These are phyloP conservation scores for Cactoblastis cactorum DNA, from an alignment of 2,888 invertebrate species.

Conservation along the genomic window DNA sequence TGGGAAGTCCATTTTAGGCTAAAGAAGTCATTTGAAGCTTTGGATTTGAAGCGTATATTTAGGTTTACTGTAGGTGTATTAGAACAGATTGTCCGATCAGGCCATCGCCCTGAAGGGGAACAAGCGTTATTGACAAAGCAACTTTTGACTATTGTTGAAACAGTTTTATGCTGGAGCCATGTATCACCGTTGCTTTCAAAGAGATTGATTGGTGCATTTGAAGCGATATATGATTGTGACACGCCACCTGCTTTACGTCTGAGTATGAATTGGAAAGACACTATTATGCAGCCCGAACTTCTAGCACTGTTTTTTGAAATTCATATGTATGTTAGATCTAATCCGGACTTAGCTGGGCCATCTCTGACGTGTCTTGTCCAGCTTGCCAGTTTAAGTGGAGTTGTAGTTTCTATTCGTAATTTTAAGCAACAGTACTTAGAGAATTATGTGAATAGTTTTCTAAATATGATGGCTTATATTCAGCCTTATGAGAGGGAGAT, in stretches of 20 bases:
- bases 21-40: conserved; percentile 90
- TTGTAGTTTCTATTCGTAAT: conserved; percentile 52
- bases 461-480: conserved; percentile 65
- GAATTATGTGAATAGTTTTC: conserved; percentile 65
- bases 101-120: conserved; percentile 71
- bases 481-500: conserved; percentile 66
- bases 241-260: conserved; percentile 81
- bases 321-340: conserved; percentile 89
- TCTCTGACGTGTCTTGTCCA: conserved; percentile 91
- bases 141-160: conserved; percentile 87
- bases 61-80: conserved; percentile 67
- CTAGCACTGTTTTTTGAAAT: conserved; percentile 89
- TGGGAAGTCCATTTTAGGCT: conserved; percentile 93
- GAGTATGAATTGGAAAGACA: conserved; percentile 85
- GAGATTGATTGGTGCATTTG: conserved; percentile 85
- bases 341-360: conserved; percentile 86
- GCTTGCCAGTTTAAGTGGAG: conserved; percentile 75
- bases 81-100: conserved; percentile 64
- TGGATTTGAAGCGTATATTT: conserved; percentile 89
- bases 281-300: conserved; percentile 86
- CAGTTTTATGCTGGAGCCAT: conserved; percentile 90
- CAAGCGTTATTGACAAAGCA: conserved; percentile 81
- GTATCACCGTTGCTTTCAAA: conserved; percentile 83
- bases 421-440: conserved; percentile 67
- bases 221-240: conserved; percentile 83